Conservation (phyloP, 2,797 vertebrate species). For the Apogon talboti region DNA sequence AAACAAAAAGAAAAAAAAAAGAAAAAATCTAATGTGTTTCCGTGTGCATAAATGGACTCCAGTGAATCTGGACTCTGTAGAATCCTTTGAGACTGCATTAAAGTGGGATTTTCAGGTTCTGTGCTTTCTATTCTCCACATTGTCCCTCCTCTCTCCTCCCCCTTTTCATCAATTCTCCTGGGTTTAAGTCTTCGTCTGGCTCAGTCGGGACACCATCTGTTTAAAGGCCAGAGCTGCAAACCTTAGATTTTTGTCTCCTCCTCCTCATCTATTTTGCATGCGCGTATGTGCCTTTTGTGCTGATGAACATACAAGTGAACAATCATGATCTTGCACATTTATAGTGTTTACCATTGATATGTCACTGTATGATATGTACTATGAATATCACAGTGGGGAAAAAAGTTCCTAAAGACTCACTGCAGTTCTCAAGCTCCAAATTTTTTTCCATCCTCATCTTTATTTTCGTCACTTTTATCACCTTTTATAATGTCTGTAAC, state of each 20-base stretch:
- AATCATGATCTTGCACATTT: neutral
- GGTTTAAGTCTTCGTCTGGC: conserved; percentile 46
- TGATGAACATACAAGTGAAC: neutral
- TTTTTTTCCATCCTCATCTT: neutral
- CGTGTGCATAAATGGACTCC: neutral
- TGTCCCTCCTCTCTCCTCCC: conserved; percentile 6
- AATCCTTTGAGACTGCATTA: neutral
- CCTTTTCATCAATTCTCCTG: conserved; percentile 23
- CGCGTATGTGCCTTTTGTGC: neutral
- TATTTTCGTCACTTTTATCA: conserved; percentile 8
- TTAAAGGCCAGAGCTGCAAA: conserved; percentile 49
- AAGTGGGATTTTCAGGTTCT: conserved; percentile 17
- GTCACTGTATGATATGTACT: too few species aligned
- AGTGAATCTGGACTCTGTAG: neutral
- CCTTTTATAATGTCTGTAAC: neutral
- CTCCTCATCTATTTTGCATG: conserved; percentile 39
- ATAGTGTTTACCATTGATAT: too few species aligned
- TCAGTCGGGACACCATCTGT: conserved; percentile 71
- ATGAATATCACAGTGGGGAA: neutral
- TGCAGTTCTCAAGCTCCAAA: too few species aligned
- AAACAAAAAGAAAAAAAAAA: too few species aligned
- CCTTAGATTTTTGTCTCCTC: conserved; percentile 41
- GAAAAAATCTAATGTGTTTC: neutral
- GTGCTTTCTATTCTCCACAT: neutral
- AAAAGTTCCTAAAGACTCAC: neutral